Conservation (phyloP, 2,797 vertebrate species). For the Oreochromis grahami region DNA sequence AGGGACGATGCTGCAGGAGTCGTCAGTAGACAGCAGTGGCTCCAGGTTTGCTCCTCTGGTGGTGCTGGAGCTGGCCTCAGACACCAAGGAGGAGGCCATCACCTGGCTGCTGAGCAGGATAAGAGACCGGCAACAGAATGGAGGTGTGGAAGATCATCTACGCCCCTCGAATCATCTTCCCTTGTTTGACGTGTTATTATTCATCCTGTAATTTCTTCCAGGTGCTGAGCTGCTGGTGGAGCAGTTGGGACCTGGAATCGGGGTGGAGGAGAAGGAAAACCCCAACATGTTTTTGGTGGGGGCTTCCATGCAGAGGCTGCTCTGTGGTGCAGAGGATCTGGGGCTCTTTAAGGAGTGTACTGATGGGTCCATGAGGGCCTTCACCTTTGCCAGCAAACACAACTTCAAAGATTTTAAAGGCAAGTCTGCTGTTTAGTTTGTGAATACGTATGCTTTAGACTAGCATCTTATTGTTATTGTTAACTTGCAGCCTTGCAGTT, state of each 20-base stretch:
- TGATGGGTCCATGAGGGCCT: slow-evolving; percentile 88
- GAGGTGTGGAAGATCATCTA: slow-evolving; percentile 73
- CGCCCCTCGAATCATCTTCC: not conserved
- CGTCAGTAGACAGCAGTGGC: slow-evolving; percentile 51
- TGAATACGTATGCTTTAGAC: not conserved
- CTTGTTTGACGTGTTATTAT: not conserved
- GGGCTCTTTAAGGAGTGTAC: slow-evolving; percentile 90
- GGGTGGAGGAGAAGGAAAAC: slow-evolving; percentile 69
- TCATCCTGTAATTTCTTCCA: slow-evolving; percentile 35
- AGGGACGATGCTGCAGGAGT: slow-evolving; percentile 46
- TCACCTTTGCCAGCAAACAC: slow-evolving; percentile 83
- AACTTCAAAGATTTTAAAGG: slow-evolving; percentile 87
- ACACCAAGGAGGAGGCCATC: slow-evolving; percentile 83
- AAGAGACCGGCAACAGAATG: slow-evolving; percentile 80
- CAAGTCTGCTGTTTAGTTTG: slow-evolving; percentile 23
- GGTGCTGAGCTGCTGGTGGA: slow-evolving; percentile 87
- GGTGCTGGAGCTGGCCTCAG: slow-evolving; percentile 84
- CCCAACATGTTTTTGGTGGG: slow-evolving; percentile 88
- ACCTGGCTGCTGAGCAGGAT: slow-evolving; percentile 88
- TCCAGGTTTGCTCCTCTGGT: slow-evolving; percentile 83
- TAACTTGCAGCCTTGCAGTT: not conserved
- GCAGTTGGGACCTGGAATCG: slow-evolving; percentile 70
- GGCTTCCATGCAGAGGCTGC: slow-evolving; percentile 79
- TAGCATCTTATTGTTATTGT: not conserved
- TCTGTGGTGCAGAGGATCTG: slow-evolving; percentile 87